Evolutionary conservation across 2,113 vertebrate genomes (phyloP), one percentile per base, ranked within the genome.

Genomic region (Ceratotherium simum): DNA sequence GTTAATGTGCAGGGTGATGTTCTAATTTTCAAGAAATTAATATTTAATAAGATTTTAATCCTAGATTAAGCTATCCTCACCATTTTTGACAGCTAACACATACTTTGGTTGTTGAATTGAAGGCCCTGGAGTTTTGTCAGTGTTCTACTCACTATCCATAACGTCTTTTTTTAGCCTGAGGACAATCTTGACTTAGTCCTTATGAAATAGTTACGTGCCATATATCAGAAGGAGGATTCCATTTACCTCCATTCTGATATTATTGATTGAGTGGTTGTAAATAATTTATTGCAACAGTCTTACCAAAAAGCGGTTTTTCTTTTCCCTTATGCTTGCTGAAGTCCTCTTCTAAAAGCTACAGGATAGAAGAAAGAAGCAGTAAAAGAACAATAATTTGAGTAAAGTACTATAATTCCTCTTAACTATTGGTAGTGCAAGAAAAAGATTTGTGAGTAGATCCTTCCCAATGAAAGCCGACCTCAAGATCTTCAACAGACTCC

Each of bases 1-100:
- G 18, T 25, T 42, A 42, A 72, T 54, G 18, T 78, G 7, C 31
- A 73, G 13, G 70, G 17, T 92, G 79, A 76, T 48, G 56, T 56
- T 75, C n/a, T 39, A 29, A 69, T 67, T 92, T 92, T 78, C 58
- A 76, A 64, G 75, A 92, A 86, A 58, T 92, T 69, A 36, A 80
- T 90, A 75, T 80, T 78, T 73, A 78, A 94, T 56, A 29, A 60
- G 13, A 27, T 73, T 64, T 96, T 27, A 76, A 48, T 86, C 31
- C 31, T 80, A 92, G 48, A 76, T 80, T 81, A 65, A 96, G 25
- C 11, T 42, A 51, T 27, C 42, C 1, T 92, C 31, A 64, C 81
- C 17, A 78, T 87, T 78, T 96, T 91, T 76, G 46, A 51, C 42
- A 39, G n/a, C 65, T 76, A 88, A 92, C 33, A 36, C 36, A 80